Base-by-base conservation (phyloP, 2,888 invertebrate genomes). In the Plemyria rubiginata region DNA sequence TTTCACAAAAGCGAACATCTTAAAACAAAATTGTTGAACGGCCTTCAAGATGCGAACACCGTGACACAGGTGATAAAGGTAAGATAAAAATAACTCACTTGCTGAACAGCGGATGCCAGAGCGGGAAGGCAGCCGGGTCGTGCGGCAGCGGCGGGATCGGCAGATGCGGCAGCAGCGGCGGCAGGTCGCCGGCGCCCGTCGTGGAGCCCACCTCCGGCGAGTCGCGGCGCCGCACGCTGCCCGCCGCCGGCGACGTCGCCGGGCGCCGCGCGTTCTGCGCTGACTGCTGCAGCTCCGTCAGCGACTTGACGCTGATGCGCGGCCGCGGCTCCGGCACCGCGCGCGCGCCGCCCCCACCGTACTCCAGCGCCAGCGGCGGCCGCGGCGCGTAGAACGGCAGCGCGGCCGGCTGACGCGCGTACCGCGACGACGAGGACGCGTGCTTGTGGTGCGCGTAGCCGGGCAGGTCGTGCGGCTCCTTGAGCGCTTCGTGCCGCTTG, bases 71-170 rank as follows among this genome's bases (percentile, higher is more conserved):
- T n/a, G 4, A 9, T 36, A 36, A 36, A 38, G 6, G 36, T 54
- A 15, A 36, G 28, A 32, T 56, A 54, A 36, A 56, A 54, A 32
- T 12, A 74, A 94, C 95, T 95, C 92, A 97, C 97, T 96, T 97
- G 94, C 96, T 96, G 85, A 97, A 97, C 53, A 97, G 93, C 58
- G 97, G 97, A 91, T 97, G 97, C 97, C 97, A 97, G 54, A 97
- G 90, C 70, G 96, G 95, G 76, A 95, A 94, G 74, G 95, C 94
- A 52, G 95, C 92, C 67, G 93, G 93, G 72, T 90, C 90, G 77
- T 88, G 88, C 13, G 88, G 86, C 52, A 91, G 86, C 74, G 88
- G 68, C 56, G 46, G 67, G 36, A 55, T 40, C 58, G 40, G 67
- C 58, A 49, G 40, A 38, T 63, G 68, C 6, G 70, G 87, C 48